These are phyloP conservation scores for Python bivittatus DNA, from an alignment of 2,113 vertebrate species.

Conservation along the genomic window DNA sequence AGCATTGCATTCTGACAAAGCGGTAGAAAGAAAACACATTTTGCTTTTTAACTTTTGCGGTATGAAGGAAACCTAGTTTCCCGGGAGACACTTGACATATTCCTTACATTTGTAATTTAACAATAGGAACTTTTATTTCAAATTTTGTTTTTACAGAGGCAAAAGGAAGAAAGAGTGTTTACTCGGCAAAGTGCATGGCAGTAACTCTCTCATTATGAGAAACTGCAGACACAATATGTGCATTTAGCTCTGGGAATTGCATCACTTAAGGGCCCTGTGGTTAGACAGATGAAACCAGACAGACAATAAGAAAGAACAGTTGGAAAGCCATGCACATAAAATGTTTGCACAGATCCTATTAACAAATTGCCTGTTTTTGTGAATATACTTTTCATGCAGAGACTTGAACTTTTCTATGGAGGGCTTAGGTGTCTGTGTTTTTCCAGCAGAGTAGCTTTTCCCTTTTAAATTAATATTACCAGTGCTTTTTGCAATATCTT, in stretches of 20 bases:
- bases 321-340: conserved; percentile 53
- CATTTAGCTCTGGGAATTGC: conserved; percentile 64
- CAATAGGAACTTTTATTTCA: conserved; percentile 56
- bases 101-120: conserved; percentile 64
- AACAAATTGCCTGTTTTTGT: conserved; percentile 43
- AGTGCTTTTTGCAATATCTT: background rate
- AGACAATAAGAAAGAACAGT: conserved; percentile 60
- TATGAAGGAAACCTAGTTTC: conserved; percentile 66
- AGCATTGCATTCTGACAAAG: conserved; percentile 72
- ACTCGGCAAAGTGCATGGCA: conserved; percentile 59
- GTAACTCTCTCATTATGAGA: conserved; percentile 54
- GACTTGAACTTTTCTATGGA: conserved; percentile 33
- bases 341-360: conserved; percentile 44
- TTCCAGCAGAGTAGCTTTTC: background rate
- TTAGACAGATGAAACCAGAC: conserved; percentile 66
- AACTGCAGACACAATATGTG: conserved; percentile 54
- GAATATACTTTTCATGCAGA: background rate
- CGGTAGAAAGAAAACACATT: conserved; percentile 75
- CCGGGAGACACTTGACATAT: conserved; percentile 62
- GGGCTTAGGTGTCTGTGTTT: conserved; percentile 6
- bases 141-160: conserved; percentile 68
- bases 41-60: conserved; percentile 67
- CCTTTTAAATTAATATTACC: conserved; percentile 8
- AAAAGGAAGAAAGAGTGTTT: conserved; percentile 69
- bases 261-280: conserved; percentile 65